Conservation (phyloP, 2,888 invertebrate genomes). For the Scrobipalpa costella region DNA sequence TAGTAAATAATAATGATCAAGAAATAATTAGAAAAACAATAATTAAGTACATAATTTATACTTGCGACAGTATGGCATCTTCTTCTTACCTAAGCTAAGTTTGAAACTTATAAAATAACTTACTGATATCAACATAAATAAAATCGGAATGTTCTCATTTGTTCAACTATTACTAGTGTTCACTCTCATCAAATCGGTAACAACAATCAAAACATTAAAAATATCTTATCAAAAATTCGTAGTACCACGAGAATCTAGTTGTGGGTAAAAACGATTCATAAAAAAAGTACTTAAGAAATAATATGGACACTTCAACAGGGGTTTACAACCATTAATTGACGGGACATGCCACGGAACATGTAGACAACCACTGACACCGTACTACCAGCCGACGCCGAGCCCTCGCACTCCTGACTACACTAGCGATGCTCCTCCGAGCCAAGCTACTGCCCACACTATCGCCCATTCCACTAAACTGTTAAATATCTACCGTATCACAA, state of each 20-base stretch:
- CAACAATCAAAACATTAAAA: constrained; percentile 72
- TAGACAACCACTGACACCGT: constrained; percentile 49
- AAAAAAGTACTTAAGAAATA: constrained; percentile 66
- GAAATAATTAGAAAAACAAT: constrained; percentile 15
- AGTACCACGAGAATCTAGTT: constrained; percentile 42
- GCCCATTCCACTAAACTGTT: constrained; percentile 1
- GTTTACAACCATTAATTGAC: constrained; percentile 70
- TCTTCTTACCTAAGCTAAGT: constrained; percentile 52
- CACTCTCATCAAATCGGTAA: constrained; percentile 64
- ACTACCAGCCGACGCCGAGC: constrained; percentile 57
- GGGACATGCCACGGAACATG: constrained; percentile 59
- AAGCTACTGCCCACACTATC: constrained; percentile 29
- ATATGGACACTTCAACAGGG: constrained; percentile 70
- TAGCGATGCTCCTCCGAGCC: constrained; percentile 44
- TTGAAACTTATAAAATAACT: constrained; percentile 42
- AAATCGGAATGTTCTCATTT: constrained; percentile 65
- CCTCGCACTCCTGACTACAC: constrained; percentile 49
- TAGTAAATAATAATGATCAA: constrained; percentile 14
- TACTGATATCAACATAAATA: constrained; percentile 54
- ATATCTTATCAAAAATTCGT: constrained; percentile 65
- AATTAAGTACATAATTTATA: constrained; percentile 70
- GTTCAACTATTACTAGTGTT: constrained; percentile 55
- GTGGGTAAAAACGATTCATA: constrained; percentile 40
- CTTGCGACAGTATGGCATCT: constrained; percentile 72
- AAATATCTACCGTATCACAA: constrained; percentile 11